Percentiles rank a stretch among this genome's conserved stretches.
Conservation (phyloP, 2,888 invertebrate genomes). For the Drymonia ruficornis region DNA sequence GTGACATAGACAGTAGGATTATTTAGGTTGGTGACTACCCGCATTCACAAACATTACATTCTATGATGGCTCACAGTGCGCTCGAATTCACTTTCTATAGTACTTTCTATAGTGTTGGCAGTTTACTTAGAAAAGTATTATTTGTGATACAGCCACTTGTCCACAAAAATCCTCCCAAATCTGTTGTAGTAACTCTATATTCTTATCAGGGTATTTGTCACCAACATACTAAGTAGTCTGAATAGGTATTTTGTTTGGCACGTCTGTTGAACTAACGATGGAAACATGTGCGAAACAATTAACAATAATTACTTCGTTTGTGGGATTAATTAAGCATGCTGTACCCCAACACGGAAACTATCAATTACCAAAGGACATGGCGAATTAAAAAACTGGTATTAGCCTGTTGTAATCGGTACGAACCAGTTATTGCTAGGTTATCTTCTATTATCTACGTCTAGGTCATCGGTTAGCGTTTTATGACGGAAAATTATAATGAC, state of each 20-base stretch:
- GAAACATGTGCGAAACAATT: constrained; percentile 51
- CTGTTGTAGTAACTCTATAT: too few relatives aligned
- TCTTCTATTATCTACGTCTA: not conserved
- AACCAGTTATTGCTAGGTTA: constrained; percentile 3
- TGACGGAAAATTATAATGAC: not conserved
- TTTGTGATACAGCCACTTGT: too few relatives aligned
- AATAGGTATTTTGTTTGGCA: not conserved
- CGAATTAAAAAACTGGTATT: constrained; percentile 36
- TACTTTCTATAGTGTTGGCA: too few relatives aligned
- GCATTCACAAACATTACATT: too few relatives aligned
- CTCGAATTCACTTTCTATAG: too few relatives aligned
- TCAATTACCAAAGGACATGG: constrained; percentile 53
- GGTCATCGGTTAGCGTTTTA: not conserved
- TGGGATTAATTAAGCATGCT: constrained; percentile 39
- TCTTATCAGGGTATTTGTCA: too few relatives aligned
- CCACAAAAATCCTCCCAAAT: too few relatives aligned
- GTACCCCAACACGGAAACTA: constrained; percentile 55
- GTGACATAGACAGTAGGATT: too few relatives aligned
- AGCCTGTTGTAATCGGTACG: constrained; percentile 36
- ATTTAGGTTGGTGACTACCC: too few relatives aligned
- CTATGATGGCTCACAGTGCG: too few relatives aligned
- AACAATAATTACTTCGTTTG: constrained; percentile 38
- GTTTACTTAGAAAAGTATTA: too few relatives aligned
- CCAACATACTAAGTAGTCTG: too few relatives aligned
- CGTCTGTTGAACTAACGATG: not conserved